A percentile compares a stretch with the other conserved stretches of the same genome.
These are phyloP conservation scores for Astreopora myriophthalma DNA, from an alignment of 64 coral and sea anemone species.

Conservation along the genomic window DNA sequence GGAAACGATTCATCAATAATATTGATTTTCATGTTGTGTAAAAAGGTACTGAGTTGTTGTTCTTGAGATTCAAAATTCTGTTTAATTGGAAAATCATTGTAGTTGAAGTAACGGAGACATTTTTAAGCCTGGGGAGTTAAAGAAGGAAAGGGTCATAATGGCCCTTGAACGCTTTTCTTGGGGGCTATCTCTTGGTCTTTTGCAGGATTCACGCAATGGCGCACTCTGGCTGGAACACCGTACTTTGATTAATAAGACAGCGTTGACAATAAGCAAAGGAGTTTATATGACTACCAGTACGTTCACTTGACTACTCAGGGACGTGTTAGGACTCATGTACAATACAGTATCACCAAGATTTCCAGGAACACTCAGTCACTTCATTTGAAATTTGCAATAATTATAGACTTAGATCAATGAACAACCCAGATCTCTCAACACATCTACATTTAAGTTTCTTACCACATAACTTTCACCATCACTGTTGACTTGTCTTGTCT, in stretches of 20 bases:
- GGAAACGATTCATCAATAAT: not conserved
- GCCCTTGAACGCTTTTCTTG: not conserved
- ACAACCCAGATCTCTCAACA: no score
- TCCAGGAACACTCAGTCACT: no score
- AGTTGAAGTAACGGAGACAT: not conserved
- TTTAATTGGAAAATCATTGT: not conserved
- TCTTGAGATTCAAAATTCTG: not conserved
- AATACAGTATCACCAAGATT: no score
- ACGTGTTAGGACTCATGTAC: no score
- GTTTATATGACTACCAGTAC: no score
- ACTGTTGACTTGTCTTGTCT: constrained; percentile 82
- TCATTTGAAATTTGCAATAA: no score
- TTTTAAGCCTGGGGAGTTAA: not conserved
- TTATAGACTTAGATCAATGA: no score
- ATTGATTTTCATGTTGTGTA: not conserved
- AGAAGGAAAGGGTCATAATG: not conserved
- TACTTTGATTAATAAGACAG: no score
- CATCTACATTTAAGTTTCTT: not conserved
- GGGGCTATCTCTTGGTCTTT: not conserved
- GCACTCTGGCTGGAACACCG: not conserved
- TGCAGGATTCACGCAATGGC: not conserved
- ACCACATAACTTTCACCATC: constrained; percentile 74
- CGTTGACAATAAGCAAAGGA: no score
- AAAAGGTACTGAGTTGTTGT: not conserved
- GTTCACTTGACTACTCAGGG: no score